Conservation (phyloP, 2,113 vertebrate genomes). For the Daphoenositta chrysoptera region DNA sequence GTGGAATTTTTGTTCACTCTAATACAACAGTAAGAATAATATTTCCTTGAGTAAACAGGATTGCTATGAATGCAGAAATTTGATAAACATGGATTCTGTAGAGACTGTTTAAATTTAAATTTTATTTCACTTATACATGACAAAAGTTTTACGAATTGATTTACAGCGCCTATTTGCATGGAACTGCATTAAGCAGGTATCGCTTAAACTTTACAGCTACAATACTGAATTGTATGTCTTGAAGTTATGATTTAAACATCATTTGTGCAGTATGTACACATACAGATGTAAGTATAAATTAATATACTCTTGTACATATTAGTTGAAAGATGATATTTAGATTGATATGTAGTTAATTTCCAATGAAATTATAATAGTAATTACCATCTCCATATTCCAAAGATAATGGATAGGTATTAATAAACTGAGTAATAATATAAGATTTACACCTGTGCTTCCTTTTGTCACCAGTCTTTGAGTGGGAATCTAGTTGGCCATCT, state of each 20-base stretch:
- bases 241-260: background rate
- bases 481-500: background rate
- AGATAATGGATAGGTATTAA: background rate
- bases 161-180: background rate
- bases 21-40: slow-evolving; percentile 19
- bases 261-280: background rate
- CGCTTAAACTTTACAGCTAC: background rate
- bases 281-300: background rate
- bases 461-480: background rate
- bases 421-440: background rate
- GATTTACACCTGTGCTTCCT: background rate
- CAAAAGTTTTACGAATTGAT: slow-evolving; percentile 10
- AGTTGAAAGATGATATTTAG: background rate
- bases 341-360: background rate
- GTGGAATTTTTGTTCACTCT: background rate
- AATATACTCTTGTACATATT: background rate
- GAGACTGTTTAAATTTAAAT: slow-evolving; percentile 9
- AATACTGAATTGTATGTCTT: background rate
- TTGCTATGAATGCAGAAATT: slow-evolving; percentile 2
- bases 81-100: slow-evolving; percentile 14
- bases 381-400: background rate
- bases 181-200: background rate
- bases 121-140: background rate
- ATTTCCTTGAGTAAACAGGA: slow-evolving; percentile 23
- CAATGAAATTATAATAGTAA: background rate